Evolutionary conservation across 64 coral and sea anemone genomes (phyloP), one percentile per base, ranked within the genome.

Genomic region (Orbicella faveolata): DNA sequence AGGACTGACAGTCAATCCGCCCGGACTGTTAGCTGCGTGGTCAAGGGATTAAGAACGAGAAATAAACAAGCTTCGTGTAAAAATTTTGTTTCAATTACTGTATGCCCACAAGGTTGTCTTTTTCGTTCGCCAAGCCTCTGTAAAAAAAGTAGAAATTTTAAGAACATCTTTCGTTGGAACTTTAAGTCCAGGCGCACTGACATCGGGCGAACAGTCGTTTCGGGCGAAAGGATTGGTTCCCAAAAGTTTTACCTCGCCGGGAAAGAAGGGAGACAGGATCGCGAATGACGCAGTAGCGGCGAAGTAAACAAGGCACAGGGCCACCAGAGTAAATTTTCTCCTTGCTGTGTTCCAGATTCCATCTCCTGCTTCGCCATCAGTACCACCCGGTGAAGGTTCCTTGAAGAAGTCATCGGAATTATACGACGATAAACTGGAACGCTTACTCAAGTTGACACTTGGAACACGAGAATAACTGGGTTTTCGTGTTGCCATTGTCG

Each of bases 261-360:
- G 95, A 69, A 94, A 98, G 83, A 98, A 98, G 2, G 95, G 95
- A 44, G 95, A 88, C 18, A 98, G 83, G 52, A 98, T 90, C 14
- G 95, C 93, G 74, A 94, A 98, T 0, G 92, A 86, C 16, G 95
- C 95, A 35, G 89, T 91, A 3, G 89, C 87, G 9, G 92, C 89
- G 73, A 98, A 94, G 75, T 98, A 98, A 57, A 98, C 92, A 7
- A 94, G 48, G 52, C 84, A 83, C 12, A 98, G 69, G 1, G 89
- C 87, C 2, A 98, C 74, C 48, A 98, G 64, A 21, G 92, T 98
- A 8, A 98, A 80, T 19, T 94, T 98, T 75, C 91, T 94, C 14
- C 87, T 87, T 16, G 90, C 89, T 8, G 94, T 89, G 33, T 85
- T 83, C 73, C 89, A 91, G 11, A 95, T 81, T 34, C 34, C 76